phyloP scores from a whole-genome alignment of 2,113 vertebrate genomes.

The Caranx melampygus region DNA sequence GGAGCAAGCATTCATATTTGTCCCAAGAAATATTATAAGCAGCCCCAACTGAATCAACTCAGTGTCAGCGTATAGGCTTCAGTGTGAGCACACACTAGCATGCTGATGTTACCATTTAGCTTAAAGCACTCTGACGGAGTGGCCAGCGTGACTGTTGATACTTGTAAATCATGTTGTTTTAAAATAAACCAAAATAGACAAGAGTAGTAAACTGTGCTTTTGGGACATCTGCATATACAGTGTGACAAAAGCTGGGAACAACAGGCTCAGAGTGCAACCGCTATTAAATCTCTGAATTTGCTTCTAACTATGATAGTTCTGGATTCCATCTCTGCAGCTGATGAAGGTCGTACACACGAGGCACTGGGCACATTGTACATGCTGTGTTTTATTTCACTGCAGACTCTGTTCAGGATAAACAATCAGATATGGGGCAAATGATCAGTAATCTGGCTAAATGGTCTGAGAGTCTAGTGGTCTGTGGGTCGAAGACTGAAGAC shows the following conservation, averaged over 20 bases:
- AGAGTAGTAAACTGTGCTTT: background rate
- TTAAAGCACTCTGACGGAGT: too few relatives aligned
- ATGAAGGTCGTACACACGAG: background rate
- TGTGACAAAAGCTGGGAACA: background rate
- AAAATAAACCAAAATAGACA: background rate
- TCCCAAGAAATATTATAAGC: too few relatives aligned
- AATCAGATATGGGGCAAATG: background rate
- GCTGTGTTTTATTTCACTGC: constrained; percentile 14
- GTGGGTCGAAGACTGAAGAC: constrained; percentile 51
- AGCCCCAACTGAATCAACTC: background rate
- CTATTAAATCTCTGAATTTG: background rate
- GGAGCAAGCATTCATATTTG: too few relatives aligned
- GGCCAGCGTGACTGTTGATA: too few relatives aligned
- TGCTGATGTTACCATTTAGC: too few relatives aligned
- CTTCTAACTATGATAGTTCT: background rate
- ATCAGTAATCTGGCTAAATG: constrained; percentile 27
- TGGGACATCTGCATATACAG: background rate
- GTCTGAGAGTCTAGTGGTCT: constrained; percentile 15
- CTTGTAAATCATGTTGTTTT: too few relatives aligned
- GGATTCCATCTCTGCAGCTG: background rate
- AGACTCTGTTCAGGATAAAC: background rate
- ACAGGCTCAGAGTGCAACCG: background rate
- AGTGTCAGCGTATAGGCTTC: background rate
- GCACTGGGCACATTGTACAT: too few relatives aligned
- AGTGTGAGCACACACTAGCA: background rate